These are phyloP conservation scores for Melanogrammus aeglefinus DNA, from an alignment of 2,797 vertebrate genomes.

Conservation along the genomic window DNA sequence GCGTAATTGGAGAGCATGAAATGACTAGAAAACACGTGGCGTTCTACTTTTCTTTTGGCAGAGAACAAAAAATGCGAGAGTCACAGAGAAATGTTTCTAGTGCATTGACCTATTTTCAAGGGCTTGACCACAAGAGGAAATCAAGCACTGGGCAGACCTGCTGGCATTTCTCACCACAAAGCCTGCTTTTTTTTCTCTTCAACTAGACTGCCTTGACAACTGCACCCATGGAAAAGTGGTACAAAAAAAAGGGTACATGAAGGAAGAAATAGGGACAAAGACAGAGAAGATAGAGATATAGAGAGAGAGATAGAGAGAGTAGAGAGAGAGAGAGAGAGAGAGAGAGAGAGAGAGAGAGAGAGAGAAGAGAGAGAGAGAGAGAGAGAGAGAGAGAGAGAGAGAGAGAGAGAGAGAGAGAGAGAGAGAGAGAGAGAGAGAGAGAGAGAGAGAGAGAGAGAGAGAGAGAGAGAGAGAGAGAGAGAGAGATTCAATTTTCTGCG, in stretches of 20 bases:
- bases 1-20: too few species aligned
- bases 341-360: constrained; percentile 17
- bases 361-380: constrained; percentile 31
- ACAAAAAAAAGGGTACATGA: constrained; percentile 39
- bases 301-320: neutral
- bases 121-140: constrained; percentile 64
- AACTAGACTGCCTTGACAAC: constrained; percentile 30
- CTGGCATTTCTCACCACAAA: constrained; percentile 66
- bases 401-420: constrained; percentile 21
- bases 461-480: constrained; percentile 25
- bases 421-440: constrained; percentile 40
- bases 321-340: constrained; percentile 25
- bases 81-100: constrained; percentile 68
- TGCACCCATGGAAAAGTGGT: constrained; percentile 28
- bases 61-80: constrained; percentile 58
- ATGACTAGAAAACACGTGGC: too few species aligned
- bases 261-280: constrained; percentile 30
- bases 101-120: constrained; percentile 69
- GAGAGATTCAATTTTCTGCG: constrained; percentile 56
- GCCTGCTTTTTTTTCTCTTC: constrained; percentile 57
- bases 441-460: constrained; percentile 19
- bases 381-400: constrained; percentile 28
- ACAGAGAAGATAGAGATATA: neutral
- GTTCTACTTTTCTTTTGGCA: too few species aligned
- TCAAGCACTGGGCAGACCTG: constrained; percentile 64